Conservation (phyloP, 2,113 vertebrate genomes). For the Planiliza haematocheilus region DNA sequence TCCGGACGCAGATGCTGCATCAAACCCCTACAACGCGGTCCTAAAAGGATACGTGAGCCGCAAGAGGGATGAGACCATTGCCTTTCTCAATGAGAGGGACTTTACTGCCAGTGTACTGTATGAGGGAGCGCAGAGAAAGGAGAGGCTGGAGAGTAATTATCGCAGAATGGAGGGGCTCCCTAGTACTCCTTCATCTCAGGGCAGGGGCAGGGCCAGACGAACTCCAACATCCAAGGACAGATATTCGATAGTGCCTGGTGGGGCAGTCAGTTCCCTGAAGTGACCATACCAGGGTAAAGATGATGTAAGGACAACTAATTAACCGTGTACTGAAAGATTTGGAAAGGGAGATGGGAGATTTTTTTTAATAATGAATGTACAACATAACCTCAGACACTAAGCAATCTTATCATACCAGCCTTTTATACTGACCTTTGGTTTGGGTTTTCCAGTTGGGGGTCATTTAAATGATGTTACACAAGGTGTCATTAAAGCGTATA, state of each 20-base stretch:
- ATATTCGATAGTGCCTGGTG: constrained; percentile 72
- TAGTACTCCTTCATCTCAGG: constrained; percentile 14
- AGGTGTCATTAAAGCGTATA: background rate
- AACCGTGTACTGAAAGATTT: background rate
- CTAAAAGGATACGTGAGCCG: constrained; percentile 82
- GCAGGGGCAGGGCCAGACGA: constrained; percentile 62
- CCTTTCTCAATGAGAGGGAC: constrained; percentile 80
- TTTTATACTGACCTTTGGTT: too few species aligned
- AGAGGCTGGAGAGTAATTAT: constrained; percentile 73
- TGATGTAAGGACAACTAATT: background rate
- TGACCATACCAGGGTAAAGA: constrained; percentile 33
- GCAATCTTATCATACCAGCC: background rate
- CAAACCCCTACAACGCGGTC: constrained; percentile 79
- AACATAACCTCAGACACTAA: constrained; percentile 4
- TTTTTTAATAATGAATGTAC: background rate
- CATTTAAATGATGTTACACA: background rate
- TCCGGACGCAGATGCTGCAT: constrained; percentile 61
- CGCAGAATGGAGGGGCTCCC: constrained; percentile 76
- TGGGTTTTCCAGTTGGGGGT: too few species aligned
- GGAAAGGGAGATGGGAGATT: background rate
- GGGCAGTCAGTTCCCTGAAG: constrained; percentile 43
- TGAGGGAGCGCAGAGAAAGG: constrained; percentile 70
- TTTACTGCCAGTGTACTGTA: constrained; percentile 79
- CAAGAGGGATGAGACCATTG: constrained; percentile 79
- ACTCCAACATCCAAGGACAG: constrained; percentile 70